Conservation (phyloP, 2,113 vertebrate species). For the Struthio camelus region DNA sequence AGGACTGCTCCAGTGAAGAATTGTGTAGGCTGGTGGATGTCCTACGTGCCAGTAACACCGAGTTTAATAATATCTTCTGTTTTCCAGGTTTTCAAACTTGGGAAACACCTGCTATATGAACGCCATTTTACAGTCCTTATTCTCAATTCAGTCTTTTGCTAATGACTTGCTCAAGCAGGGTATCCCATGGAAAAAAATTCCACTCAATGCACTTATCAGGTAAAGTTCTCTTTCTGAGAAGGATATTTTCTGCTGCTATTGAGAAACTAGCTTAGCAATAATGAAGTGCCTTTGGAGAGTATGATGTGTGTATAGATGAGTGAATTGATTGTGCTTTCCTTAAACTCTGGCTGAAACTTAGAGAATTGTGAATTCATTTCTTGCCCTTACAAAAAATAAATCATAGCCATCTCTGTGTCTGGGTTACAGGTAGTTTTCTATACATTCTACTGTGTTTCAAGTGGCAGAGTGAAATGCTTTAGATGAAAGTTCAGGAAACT, state of each 20-base stretch:
- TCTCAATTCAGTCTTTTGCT: constrained; percentile 96
- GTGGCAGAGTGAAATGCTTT: not conserved
- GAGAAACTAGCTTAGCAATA: not conserved
- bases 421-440: not conserved
- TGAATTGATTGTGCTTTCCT: not conserved
- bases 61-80: not conserved
- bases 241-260: not conserved
- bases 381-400: not conserved
- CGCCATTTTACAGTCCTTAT: constrained; percentile 96
- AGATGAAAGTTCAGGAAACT: not conserved
- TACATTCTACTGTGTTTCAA: not conserved
- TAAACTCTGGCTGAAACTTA: not conserved
- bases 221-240: constrained; percentile 60
- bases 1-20: not conserved
- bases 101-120: constrained; percentile 99
- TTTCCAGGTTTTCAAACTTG: constrained; percentile 93
- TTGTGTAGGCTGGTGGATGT: not conserved
- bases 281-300: not conserved
- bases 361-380: not conserved
- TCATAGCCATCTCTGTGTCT: not conserved
- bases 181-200: constrained; percentile 95
- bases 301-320: not conserved
- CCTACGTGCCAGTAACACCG: rapidly evolving
- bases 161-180: constrained; percentile 95
- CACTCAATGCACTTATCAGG: constrained; percentile 93